Conservation (phyloP, 2,797 vertebrate genomes). For the Mormyrus hasselquistii region DNA sequence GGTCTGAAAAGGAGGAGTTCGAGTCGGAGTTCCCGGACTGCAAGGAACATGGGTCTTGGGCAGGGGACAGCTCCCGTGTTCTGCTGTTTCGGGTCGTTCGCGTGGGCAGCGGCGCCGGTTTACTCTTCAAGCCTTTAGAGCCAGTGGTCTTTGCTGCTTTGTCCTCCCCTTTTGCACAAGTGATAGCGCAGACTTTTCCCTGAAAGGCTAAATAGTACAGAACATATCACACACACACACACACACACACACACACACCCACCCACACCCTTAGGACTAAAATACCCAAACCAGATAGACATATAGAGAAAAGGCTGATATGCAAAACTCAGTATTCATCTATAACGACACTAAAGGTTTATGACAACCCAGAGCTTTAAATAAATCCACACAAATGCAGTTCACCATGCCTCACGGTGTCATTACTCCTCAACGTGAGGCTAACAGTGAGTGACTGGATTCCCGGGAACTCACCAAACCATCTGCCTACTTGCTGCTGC, state of each 20-base stretch:
- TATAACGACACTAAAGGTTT: neutral
- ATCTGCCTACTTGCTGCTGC: conserved; percentile 58
- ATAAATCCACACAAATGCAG: neutral
- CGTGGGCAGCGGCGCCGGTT: conserved; percentile 60
- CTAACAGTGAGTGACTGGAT: neutral
- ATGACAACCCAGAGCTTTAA: neutral
- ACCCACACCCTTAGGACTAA: neutral
- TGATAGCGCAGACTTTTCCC: conserved; percentile 72
- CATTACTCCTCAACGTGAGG: neutral
- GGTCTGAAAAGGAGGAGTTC: conserved; percentile 56
- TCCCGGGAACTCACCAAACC: conserved; percentile 74
- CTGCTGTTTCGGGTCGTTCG: conserved; percentile 76
- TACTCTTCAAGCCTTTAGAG: conserved; percentile 74
- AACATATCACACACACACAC: neutral
- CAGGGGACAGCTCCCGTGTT: conserved; percentile 56
- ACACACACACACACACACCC: neutral
- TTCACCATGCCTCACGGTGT: neutral
- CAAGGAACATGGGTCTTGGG: conserved; percentile 58
- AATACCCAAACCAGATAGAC: neutral
- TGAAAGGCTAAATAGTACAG: conserved; percentile 59
- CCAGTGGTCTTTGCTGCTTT: conserved; percentile 72
- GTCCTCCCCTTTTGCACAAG: conserved; percentile 84
- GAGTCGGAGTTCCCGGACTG: conserved; percentile 67
- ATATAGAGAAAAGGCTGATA: neutral
- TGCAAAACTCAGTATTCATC: neutral